A percentile compares a stretch with the other conserved stretches of the same genome.
Conservation (phyloP, 2,113 vertebrate genomes). For the Mesoclemmys tuberculata region DNA sequence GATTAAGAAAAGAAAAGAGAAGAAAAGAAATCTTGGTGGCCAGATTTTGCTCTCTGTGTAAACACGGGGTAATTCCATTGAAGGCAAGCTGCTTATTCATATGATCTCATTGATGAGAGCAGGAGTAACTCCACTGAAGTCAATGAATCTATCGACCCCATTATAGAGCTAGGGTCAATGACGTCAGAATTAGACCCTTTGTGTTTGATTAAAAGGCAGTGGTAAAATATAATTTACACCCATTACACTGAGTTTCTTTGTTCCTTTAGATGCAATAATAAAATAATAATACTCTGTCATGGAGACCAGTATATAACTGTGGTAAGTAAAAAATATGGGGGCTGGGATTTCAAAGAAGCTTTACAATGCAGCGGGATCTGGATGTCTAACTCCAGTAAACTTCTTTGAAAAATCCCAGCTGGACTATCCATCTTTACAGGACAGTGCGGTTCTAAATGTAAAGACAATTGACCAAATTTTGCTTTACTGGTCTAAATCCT, state of each 20-base stretch:
- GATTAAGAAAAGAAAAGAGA: not conserved
- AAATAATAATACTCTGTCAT: not conserved
- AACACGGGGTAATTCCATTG: not conserved
- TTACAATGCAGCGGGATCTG: not conserved
- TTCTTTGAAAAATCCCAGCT: not conserved
- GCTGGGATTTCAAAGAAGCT: constrained; percentile 5
- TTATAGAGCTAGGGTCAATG: not conserved
- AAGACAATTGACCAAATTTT: no score
- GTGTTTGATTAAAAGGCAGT: not conserved
- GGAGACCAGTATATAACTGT: not conserved
- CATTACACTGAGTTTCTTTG: not conserved
- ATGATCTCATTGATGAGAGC: not conserved
- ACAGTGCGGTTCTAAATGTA: not conserved
- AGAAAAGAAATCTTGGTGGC: not conserved
- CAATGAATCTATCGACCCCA: not conserved
- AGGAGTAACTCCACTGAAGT: not conserved
- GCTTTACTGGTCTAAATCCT: not conserved
- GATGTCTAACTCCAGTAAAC: not conserved
- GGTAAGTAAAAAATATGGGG: not conserved
- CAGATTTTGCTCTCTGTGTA: not conserved
- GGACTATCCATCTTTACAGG: not conserved
- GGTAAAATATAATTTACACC: not conserved
- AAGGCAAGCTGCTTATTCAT: not conserved
- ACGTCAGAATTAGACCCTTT: not conserved
- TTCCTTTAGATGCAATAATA: not conserved